Percentiles rank a stretch among this genome's conserved stretches.
These are phyloP conservation scores for Stomatorhinus ivindoensis DNA, from an alignment of 2,113 vertebrate species.

Conservation along the genomic window DNA sequence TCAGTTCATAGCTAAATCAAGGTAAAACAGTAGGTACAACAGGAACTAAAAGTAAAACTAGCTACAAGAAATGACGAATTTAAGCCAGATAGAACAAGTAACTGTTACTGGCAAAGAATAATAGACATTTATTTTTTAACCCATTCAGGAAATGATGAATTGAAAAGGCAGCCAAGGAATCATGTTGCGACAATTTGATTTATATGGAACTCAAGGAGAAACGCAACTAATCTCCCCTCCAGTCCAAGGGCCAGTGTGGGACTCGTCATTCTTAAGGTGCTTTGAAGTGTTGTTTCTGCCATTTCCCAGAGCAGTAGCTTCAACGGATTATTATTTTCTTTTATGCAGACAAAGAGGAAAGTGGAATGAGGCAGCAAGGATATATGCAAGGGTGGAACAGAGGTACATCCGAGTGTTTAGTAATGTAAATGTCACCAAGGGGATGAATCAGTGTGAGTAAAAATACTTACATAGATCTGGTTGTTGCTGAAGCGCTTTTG, in stretches of 20 bases:
- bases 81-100: not conserved
- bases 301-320: not conserved
- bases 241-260: not conserved
- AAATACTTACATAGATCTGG: conserved; percentile 84
- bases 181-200: not conserved
- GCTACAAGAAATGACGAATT: not conserved
- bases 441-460: not conserved
- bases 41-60: not conserved
- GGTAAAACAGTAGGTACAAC: not conserved
- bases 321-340: not conserved
- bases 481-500: conserved; percentile 93
- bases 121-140: not conserved
- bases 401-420: not conserved
- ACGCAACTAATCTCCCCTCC: not conserved
- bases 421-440: no score
- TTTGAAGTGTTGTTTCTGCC: not conserved
- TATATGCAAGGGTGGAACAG: not conserved
- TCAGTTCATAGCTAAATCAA: not conserved
- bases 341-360: not conserved
- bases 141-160: not conserved
- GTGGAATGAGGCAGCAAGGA: not conserved
- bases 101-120: not conserved
- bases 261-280: not conserved
- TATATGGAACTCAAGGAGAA: not conserved
- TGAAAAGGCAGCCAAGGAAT: not conserved